These are phyloP conservation scores for Halcyon chelicuti DNA, from an alignment of 2,797 vertebrate genomes.

Conservation along the genomic window DNA sequence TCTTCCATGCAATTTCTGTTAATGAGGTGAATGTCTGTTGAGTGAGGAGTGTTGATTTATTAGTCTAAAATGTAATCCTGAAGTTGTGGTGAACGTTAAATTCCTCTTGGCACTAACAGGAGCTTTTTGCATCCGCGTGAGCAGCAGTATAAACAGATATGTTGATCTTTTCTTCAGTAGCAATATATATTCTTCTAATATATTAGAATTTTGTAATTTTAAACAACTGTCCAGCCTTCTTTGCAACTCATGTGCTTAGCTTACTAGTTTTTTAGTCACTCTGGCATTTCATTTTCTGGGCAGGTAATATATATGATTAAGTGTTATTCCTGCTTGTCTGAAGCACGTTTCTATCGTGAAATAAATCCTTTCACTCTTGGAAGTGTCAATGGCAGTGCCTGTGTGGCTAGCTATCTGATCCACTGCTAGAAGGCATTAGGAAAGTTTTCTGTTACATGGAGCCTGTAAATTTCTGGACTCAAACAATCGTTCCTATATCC, in stretches of 20 bases:
- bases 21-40: accelerated
- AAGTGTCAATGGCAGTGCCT: conserved; percentile 11
- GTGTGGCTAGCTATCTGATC: background rate
- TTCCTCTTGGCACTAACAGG: background rate
- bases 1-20: background rate
- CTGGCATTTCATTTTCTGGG: conserved; percentile 9
- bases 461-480: conserved; percentile 31
- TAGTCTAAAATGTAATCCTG: background rate
- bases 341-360: background rate
- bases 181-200: background rate
- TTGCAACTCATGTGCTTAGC: background rate
- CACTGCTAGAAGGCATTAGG: conserved; percentile 9
- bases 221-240: conserved; percentile 9
- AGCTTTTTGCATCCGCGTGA: conserved; percentile 14
- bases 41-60: conserved; percentile 15
- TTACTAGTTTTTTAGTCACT: conserved; percentile 17
- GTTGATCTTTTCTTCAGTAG: background rate
- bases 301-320: conserved; percentile 9
- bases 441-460: conserved; percentile 43
- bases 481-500: conserved; percentile 49
- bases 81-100: background rate
- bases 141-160: conserved; percentile 14
- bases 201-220: background rate
- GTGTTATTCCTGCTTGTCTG: conserved; percentile 45
- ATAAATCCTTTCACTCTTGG: conserved; percentile 41